Evolutionary conservation across 1,140 invertebrate genomes (phyloP), one percentile per base, ranked within the genome.

Genomic region (Pseudomyrmex gracilis): DNA sequence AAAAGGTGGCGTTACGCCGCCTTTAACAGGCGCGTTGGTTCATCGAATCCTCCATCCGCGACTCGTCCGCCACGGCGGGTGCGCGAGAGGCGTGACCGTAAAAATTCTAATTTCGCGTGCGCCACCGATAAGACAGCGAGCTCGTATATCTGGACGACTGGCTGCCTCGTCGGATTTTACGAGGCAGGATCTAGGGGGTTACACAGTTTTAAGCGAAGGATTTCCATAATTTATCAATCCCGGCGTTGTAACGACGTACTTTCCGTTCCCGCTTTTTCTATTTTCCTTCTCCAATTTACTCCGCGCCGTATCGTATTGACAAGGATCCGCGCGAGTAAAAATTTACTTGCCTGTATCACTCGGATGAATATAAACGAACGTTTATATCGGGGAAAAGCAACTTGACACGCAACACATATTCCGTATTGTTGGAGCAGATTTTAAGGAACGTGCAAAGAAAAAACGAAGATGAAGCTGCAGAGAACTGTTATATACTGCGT

Each of bases 31-130:
- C 74, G 7, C 76, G 76, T 60, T 34, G 64, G 74, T 45, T 64
- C 60, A 64, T 74, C 43, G 58, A 22, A 15, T 15, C 24, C 71
- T 49, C 45, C 15, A 34, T 8, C 1, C 73, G 2, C 43, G 17
- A 17, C 45, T 78, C 76, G 47, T 78, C 74, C 63, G 34, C 49
- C 13, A 13, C 1, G 7, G 34, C 34, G 34, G 34, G 34, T 13
- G 51, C 17, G 13, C 17, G 34, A 53, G 73, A 76, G 60, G 63
- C 64, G 64, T 71, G 76, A 80, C 76, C 76, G 76, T 80, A 80
- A 80, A 80, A 80, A 80, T 80, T 80, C 76, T 80, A 80, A 80
- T 80, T 80, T 80, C 66, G 76, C 66, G 76, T 71, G 66, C 53
- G 66, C 53, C 76, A 2, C 76, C 76, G 76, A 80, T 80, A 80